Conservation (phyloP, 2,113 vertebrate genomes). For the Gobiocypris rarus region DNA sequence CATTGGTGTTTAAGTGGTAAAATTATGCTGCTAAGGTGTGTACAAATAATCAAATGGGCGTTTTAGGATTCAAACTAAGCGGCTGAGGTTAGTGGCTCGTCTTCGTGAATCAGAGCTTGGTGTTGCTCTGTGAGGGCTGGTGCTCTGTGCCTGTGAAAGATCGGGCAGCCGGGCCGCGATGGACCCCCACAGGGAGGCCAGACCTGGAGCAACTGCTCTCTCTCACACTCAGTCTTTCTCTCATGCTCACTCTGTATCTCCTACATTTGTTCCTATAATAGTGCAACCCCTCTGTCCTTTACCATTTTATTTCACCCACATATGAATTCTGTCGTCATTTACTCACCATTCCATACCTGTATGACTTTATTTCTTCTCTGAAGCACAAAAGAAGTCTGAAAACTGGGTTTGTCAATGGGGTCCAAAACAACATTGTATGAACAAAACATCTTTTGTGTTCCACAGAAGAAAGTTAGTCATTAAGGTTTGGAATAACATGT, state of each 20-base stretch:
- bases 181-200: slow-evolving; percentile 83
- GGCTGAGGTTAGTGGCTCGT: background rate
- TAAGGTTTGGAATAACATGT: background rate
- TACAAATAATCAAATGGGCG: background rate
- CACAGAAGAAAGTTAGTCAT: background rate
- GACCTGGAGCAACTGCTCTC: slow-evolving; percentile 82
- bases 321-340: background rate
- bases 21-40: background rate
- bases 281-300: background rate
- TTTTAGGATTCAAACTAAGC: background rate
- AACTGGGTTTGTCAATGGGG: background rate
- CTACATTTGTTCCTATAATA: slow-evolving; percentile 31
- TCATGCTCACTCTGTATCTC: slow-evolving; percentile 35
- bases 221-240: slow-evolving; percentile 63
- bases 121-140: slow-evolving; percentile 60
- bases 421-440: background rate
- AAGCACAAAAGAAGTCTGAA: background rate
- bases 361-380: background rate
- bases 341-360: background rate
- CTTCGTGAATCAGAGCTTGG: slow-evolving; percentile 67
- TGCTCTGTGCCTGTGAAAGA: slow-evolving; percentile 87
- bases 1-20: background rate
- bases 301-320: too few species aligned
- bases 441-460: too few species aligned
- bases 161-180: slow-evolving; percentile 86